Percentiles rank a stretch among this genome's conserved stretches.
phyloP scores from a whole-genome alignment of 2,113 vertebrate species.

The Nothobranchius furzeri region DNA sequence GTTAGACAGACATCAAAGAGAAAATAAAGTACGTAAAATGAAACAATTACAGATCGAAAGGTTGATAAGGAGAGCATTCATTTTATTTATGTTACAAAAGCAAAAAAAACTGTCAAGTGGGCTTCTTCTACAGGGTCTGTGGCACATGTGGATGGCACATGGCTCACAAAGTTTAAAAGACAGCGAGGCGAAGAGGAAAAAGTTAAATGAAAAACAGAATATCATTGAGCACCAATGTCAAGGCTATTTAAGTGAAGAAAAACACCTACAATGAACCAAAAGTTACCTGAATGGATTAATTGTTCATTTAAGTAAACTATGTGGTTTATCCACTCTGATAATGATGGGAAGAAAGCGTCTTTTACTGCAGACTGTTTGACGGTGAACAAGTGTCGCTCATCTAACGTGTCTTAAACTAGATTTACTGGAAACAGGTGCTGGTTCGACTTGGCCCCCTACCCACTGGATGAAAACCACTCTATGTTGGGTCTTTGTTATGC shows the following conservation, averaged over 20 bases:
- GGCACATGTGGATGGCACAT: slow-evolving; percentile 36
- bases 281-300: background rate
- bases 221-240: too few relatives aligned
- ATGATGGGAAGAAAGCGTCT: background rate
- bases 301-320: background rate
- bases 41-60: background rate
- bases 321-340: background rate
- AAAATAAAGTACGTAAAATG: background rate
- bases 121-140: slow-evolving; percentile 16
- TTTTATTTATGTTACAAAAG: background rate
- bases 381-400: slow-evolving; percentile 44
- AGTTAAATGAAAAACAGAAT: background rate
- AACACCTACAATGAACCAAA: too few relatives aligned
- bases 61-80: background rate
- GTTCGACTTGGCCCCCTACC: too few relatives aligned
- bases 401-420: slow-evolving; percentile 27
- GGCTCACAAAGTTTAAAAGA: slow-evolving; percentile 9
- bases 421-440: slow-evolving; percentile 44
- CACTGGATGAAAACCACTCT: too few relatives aligned
- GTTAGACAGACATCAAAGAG: background rate
- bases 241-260: too few relatives aligned
- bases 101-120: background rate
- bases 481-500: too few relatives aligned
- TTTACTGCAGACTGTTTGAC: slow-evolving; percentile 19
- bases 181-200: background rate